A percentile compares a stretch with the other conserved stretches of the same genome.
These are phyloP conservation scores for Apamea anceps DNA, from an alignment of 2,888 invertebrate species.

Conservation along the genomic window DNA sequence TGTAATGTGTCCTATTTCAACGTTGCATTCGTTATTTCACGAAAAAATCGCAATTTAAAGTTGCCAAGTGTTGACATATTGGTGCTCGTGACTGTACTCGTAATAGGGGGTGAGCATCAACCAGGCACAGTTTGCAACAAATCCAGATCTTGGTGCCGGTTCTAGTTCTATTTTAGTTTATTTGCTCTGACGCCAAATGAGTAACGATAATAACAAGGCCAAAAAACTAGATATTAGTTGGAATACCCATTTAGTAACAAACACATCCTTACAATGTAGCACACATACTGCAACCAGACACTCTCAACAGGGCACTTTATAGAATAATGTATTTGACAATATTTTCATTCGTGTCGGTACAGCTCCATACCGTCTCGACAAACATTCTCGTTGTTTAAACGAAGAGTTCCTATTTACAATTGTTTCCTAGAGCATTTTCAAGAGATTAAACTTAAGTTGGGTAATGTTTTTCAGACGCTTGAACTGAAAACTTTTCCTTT, in stretches of 20 bases:
- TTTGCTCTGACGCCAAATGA: not conserved
- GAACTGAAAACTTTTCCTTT: constrained; percentile 83
- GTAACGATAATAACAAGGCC: not conserved
- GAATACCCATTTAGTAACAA: not conserved
- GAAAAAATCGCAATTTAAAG: no score
- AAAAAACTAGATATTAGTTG: not conserved
- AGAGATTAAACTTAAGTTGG: constrained; percentile 87
- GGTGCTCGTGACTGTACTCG: no score
- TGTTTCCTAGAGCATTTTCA: constrained; percentile 83
- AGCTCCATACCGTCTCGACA: constrained; percentile 57
- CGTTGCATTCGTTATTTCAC: no score
- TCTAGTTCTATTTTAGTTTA: not conserved
- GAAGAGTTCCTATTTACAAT: constrained; percentile 82
- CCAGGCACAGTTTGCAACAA: no score
- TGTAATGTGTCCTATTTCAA: no score
- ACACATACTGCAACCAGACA: not conserved
- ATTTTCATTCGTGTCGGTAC: constrained; percentile 48
- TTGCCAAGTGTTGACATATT: no score
- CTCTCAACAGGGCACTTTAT: not conserved
- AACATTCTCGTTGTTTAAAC: constrained; percentile 73
- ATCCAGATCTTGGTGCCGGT: not conserved
- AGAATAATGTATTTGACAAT: constrained; percentile 45
- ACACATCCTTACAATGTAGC: not conserved
- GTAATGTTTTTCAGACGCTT: constrained; percentile 87
- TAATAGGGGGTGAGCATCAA: not conserved